Conservation (phyloP, 2,888 invertebrate genomes). For the Sympetrum striolatum region DNA sequence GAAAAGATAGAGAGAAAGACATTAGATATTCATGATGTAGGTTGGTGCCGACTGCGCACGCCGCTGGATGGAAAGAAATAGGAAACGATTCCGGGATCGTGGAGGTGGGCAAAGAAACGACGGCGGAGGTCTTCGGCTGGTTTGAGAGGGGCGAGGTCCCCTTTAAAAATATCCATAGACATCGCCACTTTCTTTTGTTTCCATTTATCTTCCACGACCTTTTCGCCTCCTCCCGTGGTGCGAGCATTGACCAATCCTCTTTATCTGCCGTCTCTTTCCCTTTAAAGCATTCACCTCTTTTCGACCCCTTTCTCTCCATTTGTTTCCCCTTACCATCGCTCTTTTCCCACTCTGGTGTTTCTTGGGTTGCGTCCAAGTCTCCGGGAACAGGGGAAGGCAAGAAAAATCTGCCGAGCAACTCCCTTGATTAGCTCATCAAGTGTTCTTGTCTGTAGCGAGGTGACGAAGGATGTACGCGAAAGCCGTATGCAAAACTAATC, state of each 20-base stretch:
- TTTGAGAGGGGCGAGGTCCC: neutral
- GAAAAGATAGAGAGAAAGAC: neutral
- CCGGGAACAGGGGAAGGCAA: neutral
- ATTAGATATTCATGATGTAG: conserved; percentile 35
- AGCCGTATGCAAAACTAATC: neutral
- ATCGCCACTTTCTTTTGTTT: neutral
- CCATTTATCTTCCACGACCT: neutral
- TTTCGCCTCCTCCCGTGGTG: neutral
- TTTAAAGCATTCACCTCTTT: neutral
- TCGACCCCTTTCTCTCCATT: neutral
- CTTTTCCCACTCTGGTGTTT: neutral
- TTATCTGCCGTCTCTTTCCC: neutral
- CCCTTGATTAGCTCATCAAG: conserved; percentile 30
- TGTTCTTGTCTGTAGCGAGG: neutral
- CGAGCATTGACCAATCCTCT: neutral
- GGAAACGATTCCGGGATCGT: neutral
- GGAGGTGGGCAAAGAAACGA: neutral
- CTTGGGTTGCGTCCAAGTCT: neutral
- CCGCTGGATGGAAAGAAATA: neutral
- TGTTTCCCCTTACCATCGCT: neutral
- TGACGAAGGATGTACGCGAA: neutral
- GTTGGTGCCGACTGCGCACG: neutral
- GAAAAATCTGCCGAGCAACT: conserved; percentile 1
- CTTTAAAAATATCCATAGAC: conserved; percentile 3
- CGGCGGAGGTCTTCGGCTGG: neutral